Evolutionary conservation across 2,797 vertebrate species (phyloP).

Genomic region (Microctenopoma lineatum): DNA sequence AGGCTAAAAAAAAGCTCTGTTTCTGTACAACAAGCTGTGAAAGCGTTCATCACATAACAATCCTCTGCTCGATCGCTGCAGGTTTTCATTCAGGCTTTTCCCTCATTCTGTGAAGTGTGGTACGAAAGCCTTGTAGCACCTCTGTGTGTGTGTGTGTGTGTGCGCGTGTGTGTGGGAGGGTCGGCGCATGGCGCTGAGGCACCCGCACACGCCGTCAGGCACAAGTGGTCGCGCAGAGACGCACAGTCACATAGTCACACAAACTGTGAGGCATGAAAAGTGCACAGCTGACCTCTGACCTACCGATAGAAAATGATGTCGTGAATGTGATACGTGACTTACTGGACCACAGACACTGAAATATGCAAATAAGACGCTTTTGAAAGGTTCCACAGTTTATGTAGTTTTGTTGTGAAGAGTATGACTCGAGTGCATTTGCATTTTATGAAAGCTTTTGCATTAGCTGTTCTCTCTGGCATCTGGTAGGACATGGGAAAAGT

Average conservation of each 20-base stretch:
- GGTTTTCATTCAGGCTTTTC: conserved; percentile 1
- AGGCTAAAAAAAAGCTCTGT: too few relatives aligned
- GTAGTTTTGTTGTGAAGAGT: background rate
- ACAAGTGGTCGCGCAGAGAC: conserved; percentile 16
- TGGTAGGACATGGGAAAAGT: background rate
- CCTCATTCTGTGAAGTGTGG: background rate
- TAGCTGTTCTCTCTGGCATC: background rate
- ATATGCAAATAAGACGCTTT: background rate
- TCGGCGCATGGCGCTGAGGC: background rate
- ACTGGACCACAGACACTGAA: background rate
- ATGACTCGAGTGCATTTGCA: background rate
- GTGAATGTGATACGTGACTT: background rate
- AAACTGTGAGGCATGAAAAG: conserved; percentile 1
- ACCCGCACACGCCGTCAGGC: conserved; percentile 7
- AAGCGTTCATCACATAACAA: background rate
- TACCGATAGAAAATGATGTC: background rate
- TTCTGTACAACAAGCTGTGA: background rate
- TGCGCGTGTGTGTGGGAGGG: background rate
- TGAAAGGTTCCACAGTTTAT: background rate
- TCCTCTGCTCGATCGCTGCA: background rate
- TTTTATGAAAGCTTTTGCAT: conserved; percentile 7
- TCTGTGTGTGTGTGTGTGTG: background rate
- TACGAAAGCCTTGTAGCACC: background rate
- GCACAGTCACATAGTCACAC: conserved; percentile 15
- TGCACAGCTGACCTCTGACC: conserved; percentile 12